Evolutionary conservation across 2,888 invertebrate species (phyloP), one percentile per base, ranked within the genome.

Genomic region (Glyphotaelius pellucidus): DNA sequence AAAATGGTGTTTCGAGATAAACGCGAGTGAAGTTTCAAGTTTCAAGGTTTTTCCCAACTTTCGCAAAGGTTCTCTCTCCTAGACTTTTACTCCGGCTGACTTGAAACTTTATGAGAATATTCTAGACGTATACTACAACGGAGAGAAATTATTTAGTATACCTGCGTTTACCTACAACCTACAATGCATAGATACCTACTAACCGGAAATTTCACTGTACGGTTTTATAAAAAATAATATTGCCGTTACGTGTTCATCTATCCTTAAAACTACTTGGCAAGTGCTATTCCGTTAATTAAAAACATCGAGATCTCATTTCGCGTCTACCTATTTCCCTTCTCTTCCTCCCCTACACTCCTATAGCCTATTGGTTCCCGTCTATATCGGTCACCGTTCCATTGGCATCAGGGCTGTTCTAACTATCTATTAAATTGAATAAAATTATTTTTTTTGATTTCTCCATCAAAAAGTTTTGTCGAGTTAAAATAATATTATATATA

Each of bases 281-380:
- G n/a, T n/a, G 67, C 81, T 15, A 35, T 83, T 83, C 11, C 81
- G 25, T 83, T 83, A 83, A 83, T 83, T 83, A 83, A 31, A 67
- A 83, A 83, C 81, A 83, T 83, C 81, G 81, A 25, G 81, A 83
- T 32, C 31, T 83, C 31, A 83, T 83, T 83, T 35, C 81, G 81
- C 32, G 81, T 15, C 31, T 83, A 31, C 81, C 32, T 25, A 31
- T 83, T 25, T 15, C 81, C 32, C 81, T 31, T 31, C 32, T 32
- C 19, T 5, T 19, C 4, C 81, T 9, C 11, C 30, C 31, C 14
- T 32, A 30, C 15, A 14, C 14, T 47, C 47, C 32, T 19, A 19
- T 83, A 35, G 81, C 7, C 31, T 83, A 30, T 35, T 15, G 67
- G 67, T 25, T 32, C 81, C 9, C 2, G 15, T 19, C 32, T 15